Base-by-base conservation (phyloP, 2,113 vertebrate species). In the Strigops habroptila region DNA sequence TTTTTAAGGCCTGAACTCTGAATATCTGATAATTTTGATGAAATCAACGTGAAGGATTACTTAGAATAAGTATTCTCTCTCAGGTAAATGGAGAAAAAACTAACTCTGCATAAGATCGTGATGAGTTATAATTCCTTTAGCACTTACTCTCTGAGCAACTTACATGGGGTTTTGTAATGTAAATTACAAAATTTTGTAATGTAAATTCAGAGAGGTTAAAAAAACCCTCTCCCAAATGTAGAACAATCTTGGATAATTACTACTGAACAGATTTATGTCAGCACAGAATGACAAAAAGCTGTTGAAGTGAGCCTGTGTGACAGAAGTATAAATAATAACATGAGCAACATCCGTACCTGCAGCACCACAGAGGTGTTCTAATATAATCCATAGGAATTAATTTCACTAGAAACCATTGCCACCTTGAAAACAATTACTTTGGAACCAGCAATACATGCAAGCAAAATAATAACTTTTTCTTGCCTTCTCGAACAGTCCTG, bases 121-220 rank as follows among this genome's bases (percentile, higher is more conserved):
- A 48, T 86, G 83, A 89, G 48, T 82, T 95, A 52, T 57, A 91
- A 82, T 87, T 57, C 25, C 49, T 91, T 91, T 75, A 92, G 62
- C 74, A 79, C 46, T 57, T 92, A 46, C 59, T 86, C 46, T 76
- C 52, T 41, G 52, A 82, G 57, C n/a, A 73, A 85, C 41, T 68
- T 93, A n/a, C 48, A 41, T 37, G 59, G 18, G 7, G 0, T 88
- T 95, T 90, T 95, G 83, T 86, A 86, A 82, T 60, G 39, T 87
- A 79, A 91, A 82, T 73, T 23, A n/a, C 14, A 35, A 24, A n/a
- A 59, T 88, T 95, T 90, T 95, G 80, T 86, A 86, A 81, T 60
- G 35, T 87, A 79, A 91, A 82, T 73, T 35, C 33, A 59, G 57
- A 59, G 57, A 59, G 39, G 71, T 67, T 77, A 5, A 53, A 83